A percentile compares a stretch with the other conserved stretches of the same genome.
Evolutionary conservation across 2,113 vertebrate species (phyloP).

Genomic region (Apus apus): DNA sequence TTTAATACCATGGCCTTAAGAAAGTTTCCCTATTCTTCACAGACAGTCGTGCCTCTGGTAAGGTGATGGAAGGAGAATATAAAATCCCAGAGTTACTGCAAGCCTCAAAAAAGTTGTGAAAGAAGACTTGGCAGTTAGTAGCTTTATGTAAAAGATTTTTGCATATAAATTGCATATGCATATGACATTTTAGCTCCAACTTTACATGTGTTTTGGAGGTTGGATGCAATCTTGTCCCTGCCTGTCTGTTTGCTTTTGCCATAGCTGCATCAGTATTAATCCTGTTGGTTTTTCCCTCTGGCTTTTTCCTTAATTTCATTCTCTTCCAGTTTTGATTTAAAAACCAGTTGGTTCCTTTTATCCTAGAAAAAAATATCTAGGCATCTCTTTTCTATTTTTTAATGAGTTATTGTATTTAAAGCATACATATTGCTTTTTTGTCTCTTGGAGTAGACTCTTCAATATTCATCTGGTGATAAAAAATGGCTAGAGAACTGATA

Average conservation of each 20-base stretch:
- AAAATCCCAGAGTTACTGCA: slow-evolving; percentile 64
- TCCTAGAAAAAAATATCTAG: neutral
- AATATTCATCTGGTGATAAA: neutral
- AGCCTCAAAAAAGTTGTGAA: slow-evolving; percentile 55
- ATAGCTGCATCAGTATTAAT: slow-evolving; percentile 71
- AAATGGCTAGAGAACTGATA: neutral
- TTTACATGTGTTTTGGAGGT: slow-evolving; percentile 78
- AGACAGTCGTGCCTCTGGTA: slow-evolving; percentile 70
- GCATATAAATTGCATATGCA: slow-evolving; percentile 81
- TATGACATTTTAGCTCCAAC: slow-evolving; percentile 79
- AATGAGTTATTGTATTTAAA: neutral
- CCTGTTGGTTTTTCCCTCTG: slow-evolving; percentile 58
- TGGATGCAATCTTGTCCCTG: slow-evolving; percentile 74
- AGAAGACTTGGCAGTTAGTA: slow-evolving; percentile 74
- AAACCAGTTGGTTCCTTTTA: neutral
- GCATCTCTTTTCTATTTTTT: neutral
- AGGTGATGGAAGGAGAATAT: slow-evolving; percentile 69
- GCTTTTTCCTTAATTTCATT: slow-evolving; percentile 36
- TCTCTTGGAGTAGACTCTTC: neutral
- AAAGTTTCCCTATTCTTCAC: slow-evolving; percentile 72
- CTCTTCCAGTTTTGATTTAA: slow-evolving; percentile 22
- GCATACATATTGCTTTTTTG: neutral
- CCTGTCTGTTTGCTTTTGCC: slow-evolving; percentile 74
- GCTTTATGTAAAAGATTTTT: slow-evolving; percentile 74
- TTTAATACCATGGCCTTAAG: slow-evolving; percentile 73